Percentiles rank a stretch among this genome's conserved stretches.
phyloP scores from a whole-genome alignment of 1,140 invertebrate species.

The Procambarus virginalis region DNA sequence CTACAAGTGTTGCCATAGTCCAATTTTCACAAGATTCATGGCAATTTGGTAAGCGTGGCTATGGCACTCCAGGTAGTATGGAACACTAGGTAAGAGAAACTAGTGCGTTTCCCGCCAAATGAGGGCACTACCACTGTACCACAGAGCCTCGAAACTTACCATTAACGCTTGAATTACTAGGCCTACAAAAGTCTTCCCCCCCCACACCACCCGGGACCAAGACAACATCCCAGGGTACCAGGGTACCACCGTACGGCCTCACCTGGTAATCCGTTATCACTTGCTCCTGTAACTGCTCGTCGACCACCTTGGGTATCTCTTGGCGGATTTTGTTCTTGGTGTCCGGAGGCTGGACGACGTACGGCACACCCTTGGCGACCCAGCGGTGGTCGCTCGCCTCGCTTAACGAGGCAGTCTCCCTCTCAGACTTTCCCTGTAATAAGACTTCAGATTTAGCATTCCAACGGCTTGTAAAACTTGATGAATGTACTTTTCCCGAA shows the following conservation, averaged over 20 bases:
- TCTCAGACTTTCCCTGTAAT: not conserved
- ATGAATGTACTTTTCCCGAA: not conserved
- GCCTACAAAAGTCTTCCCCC: not conserved
- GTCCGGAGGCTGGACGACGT: not conserved
- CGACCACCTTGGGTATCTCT: not conserved
- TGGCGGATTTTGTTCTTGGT: not conserved
- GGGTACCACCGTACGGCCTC: not conserved
- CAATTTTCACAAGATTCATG: no score
- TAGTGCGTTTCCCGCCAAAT: no score
- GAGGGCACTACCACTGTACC: not conserved
- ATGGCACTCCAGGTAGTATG: no score
- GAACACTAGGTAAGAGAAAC: no score
- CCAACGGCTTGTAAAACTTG: not conserved
- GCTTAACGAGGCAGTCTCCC: not conserved
- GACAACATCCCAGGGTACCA: not conserved
- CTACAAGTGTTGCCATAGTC: no score
- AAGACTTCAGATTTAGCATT: not conserved
- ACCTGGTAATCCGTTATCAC: not conserved
- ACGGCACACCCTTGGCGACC: not conserved
- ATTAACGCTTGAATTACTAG: not conserved
- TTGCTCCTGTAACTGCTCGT: not conserved
- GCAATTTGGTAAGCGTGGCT: no score
- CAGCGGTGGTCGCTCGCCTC: not conserved
- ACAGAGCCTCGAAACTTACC: not conserved
- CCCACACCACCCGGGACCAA: not conserved